Conservation (phyloP, 2,888 invertebrate genomes). For the Mactromeris polynyma region DNA sequence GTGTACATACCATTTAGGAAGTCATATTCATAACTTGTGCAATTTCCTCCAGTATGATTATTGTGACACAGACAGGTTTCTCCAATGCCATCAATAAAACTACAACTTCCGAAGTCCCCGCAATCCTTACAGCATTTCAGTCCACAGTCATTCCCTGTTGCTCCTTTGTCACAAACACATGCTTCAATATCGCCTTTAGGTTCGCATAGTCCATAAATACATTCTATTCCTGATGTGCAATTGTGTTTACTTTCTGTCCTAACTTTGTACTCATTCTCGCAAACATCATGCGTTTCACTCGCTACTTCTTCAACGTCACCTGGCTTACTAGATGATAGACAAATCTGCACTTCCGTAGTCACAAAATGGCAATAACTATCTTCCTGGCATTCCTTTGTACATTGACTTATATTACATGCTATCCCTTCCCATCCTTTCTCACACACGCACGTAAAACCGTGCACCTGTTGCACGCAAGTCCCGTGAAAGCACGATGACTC, state of each 20-base stretch:
- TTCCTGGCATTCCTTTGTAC: constrained; percentile 28
- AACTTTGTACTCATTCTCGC: constrained; percentile 3
- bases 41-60: constrained; percentile 32
- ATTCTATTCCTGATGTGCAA: constrained; percentile 30
- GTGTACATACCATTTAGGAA: constrained; percentile 26
- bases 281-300: not conserved
- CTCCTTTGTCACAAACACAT: constrained; percentile 52
- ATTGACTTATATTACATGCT: constrained; percentile 30
- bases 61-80: constrained; percentile 32
- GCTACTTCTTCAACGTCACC: not conserved
- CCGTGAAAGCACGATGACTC: constrained; percentile 35
- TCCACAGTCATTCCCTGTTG: constrained; percentile 42
- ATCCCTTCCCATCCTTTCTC: constrained; percentile 40
- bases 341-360: constrained; percentile 22
- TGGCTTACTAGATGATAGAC: not conserved
- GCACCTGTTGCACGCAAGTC: not conserved
- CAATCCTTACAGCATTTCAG: constrained; percentile 47
- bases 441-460: constrained; percentile 14
- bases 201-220: constrained; percentile 38
- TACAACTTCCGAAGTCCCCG: constrained; percentile 39
- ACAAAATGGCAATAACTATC: constrained; percentile 46
- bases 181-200: not conserved
- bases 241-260: constrained; percentile 11
- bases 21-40: constrained; percentile 13
- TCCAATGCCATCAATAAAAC: not conserved